Evolutionary conservation across 2,797 vertebrate species (phyloP).

Genomic region (Schizopygopsis malacanthus): DNA sequence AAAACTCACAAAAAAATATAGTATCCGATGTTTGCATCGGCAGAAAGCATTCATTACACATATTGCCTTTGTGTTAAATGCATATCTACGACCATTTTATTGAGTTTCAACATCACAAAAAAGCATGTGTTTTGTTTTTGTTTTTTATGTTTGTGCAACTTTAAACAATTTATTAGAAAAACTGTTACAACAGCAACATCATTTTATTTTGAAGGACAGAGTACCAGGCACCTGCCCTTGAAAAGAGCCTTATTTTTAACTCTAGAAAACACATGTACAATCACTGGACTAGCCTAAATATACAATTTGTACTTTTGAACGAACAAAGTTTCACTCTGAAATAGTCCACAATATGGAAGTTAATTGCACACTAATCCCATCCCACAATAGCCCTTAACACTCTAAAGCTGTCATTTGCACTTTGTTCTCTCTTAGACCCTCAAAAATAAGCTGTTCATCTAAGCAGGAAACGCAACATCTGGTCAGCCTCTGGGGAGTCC

Average conservation of each 20-base stretch:
- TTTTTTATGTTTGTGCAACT: no score
- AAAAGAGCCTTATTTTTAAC: not conserved
- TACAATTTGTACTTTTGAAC: not conserved
- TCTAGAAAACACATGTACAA: not conserved
- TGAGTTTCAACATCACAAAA: not conserved
- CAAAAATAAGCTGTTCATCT: conserved; percentile 56
- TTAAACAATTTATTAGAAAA: not conserved
- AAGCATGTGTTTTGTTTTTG: not conserved
- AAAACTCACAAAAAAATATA: not conserved
- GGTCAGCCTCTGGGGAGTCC: conserved; percentile 70
- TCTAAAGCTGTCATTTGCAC: conserved; percentile 23
- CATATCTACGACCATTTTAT: not conserved
- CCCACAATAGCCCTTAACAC: not conserved
- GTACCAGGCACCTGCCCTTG: not conserved
- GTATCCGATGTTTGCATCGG: not conserved
- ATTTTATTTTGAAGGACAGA: not conserved
- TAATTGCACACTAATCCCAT: not conserved
- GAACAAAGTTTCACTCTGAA: not conserved
- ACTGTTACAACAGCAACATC: not conserved
- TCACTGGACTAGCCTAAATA: not conserved
- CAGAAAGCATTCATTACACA: not conserved
- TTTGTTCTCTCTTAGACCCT: conserved; percentile 23
- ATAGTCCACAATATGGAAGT: not conserved
- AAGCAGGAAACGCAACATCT: conserved; percentile 69
- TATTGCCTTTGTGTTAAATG: not conserved